A percentile compares a stretch with the other conserved stretches of the same genome.
Evolutionary conservation across 2,888 invertebrate species (phyloP).

Genomic region (Papilio protenor): DNA sequence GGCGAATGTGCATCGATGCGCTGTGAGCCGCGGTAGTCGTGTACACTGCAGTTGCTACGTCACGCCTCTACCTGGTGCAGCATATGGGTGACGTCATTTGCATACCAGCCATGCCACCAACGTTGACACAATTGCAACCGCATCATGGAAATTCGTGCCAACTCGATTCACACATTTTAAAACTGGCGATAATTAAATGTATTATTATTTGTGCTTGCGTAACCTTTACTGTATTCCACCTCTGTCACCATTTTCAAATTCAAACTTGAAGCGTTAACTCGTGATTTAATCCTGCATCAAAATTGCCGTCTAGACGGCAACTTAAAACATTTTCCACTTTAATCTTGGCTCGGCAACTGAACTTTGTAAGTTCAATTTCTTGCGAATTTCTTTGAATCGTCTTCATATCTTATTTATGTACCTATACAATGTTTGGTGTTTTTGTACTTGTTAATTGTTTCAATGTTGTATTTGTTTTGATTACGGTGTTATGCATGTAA

Average conservation of each 20-base stretch:
- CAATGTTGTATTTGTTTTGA: background rate
- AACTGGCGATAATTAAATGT: background rate
- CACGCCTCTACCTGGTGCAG: background rate
- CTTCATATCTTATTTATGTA: conserved; percentile 2
- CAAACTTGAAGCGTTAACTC: conserved; percentile 20
- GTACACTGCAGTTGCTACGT: conserved; percentile 13
- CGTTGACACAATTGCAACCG: background rate
- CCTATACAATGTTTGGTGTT: background rate
- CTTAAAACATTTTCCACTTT: conserved; percentile 17
- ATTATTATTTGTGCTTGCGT: conserved; percentile 1
- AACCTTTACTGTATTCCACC: background rate
- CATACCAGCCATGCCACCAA: conserved; percentile 9
- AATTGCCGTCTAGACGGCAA: conserved; percentile 30
- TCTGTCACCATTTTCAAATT: background rate
- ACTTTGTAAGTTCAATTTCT: conserved; percentile 10
- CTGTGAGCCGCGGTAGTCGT: conserved; percentile 7
- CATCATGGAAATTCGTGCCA: background rate
- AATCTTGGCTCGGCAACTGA: background rate
- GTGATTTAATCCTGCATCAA: background rate
- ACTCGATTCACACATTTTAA: conserved; percentile 4
- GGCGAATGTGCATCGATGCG: conserved; percentile 28
- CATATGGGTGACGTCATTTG: conserved; percentile 23
- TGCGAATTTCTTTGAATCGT: conserved; percentile 5
- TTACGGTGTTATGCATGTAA: background rate
- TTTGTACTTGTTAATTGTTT: background rate